phyloP scores from a whole-genome alignment of 2,113 vertebrate genomes.

The Sciurus niger region DNA sequence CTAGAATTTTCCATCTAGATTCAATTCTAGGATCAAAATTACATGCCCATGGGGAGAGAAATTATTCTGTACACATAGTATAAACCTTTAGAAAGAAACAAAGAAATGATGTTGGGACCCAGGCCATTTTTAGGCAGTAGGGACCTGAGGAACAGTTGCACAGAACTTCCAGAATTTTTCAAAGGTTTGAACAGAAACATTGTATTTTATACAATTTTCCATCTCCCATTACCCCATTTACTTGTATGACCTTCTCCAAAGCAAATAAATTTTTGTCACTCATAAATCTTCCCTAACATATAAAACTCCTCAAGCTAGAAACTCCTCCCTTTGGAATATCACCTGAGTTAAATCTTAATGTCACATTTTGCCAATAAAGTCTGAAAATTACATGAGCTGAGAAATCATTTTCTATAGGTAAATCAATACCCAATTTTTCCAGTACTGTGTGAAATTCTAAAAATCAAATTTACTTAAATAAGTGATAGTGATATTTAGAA shows the following conservation, averaged over 20 bases:
- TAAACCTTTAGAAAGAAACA: not conserved
- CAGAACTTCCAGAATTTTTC: not conserved
- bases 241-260: not conserved
- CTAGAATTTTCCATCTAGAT: not conserved
- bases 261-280: not conserved
- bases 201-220: not conserved
- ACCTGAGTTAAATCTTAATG: conserved; percentile 25
- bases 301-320: not conserved
- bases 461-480: conserved; percentile 4
- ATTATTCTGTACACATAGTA: not conserved
- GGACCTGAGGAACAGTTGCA: not conserved
- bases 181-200: not conserved
- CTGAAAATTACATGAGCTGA: conserved; percentile 9
- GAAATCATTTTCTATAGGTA: conserved; percentile 3
- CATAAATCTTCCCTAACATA: not conserved
- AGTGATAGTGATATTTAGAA: not conserved
- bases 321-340: not conserved
- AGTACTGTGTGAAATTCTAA: conserved; percentile 13
- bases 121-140: not conserved
- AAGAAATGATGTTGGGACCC: not conserved
- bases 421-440: conserved; percentile 2
- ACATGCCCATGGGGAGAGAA: not conserved
- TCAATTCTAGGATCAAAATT: conserved; percentile 49
- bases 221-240: not conserved
- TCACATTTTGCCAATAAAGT: not conserved